These are phyloP conservation scores for Protodeltote pygarga DNA, from an alignment of 2,888 invertebrate species.

Conservation along the genomic window DNA sequence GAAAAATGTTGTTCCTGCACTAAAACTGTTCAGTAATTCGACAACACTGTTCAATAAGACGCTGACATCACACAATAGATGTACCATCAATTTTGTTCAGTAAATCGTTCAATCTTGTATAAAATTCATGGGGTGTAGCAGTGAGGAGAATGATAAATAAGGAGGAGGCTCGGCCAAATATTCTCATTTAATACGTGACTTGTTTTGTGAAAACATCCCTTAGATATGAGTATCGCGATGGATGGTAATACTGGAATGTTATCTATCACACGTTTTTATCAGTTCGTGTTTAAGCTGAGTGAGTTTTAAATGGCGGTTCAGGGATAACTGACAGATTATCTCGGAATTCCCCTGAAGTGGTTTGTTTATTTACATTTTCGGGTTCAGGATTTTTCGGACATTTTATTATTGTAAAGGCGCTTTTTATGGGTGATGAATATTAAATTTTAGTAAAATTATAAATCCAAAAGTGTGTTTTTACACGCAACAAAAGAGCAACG, in stretches of 20 bases:
- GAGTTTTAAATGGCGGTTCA: conserved; percentile 17
- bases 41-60: conserved; percentile 70
- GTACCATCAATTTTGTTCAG: conserved; percentile 85
- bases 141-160: conserved; percentile 86
- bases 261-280: conserved; percentile 79
- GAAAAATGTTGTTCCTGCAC: conserved; percentile 26
- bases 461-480: too few species aligned
- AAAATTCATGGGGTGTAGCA: conserved; percentile 86
- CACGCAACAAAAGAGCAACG: too few species aligned
- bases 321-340: not conserved
- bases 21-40: conserved; percentile 52
- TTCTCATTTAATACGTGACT: conserved; percentile 87
- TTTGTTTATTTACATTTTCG: not conserved
- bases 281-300: conserved; percentile 53
- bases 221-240: conserved; percentile 80
- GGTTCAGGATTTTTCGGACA: not conserved
- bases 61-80: conserved; percentile 81
- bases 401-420: not conserved
- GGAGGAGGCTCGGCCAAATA: conserved; percentile 84
- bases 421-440: not conserved
- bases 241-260: conserved; percentile 70
- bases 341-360: not conserved
- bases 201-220: conserved; percentile 80
- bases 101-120: conserved; percentile 87
- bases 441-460: not conserved